Base-by-base conservation (phyloP, 2,113 vertebrate species). In the Scartelaos histophorus region DNA sequence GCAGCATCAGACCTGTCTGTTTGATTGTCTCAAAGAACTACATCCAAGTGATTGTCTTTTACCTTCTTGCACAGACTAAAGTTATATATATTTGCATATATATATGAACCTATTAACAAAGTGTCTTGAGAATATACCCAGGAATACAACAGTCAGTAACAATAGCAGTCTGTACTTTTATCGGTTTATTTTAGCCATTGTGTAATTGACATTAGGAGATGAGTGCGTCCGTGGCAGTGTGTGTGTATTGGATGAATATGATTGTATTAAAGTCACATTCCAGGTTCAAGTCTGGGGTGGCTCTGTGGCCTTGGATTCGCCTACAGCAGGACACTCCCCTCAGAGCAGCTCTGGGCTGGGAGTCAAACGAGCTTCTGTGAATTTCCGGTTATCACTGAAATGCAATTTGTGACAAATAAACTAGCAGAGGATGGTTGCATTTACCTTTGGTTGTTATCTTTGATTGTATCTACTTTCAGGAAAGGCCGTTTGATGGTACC, bases 41-140 rank as follows among this genome's bases (percentile, higher is more conserved):
- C 82, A 87, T 91, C 85, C 82, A 87, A 91, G 84, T 91, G 91
- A 93, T 90, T 93, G 91, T 93, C 90, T 92, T 89, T 90, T 89
- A 93, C 84, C 88, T 92, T 79, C 88, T 93, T 93, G 92, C 94
- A 94, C 90, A 94, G 91, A 91, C 88, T 91, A 89, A 91, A 92
- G 87, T 91, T 87, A 84, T 75, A 84, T 75, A 88, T 80, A 79
- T 85, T 88, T 90, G 90, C 87, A 74, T 69, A 89, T 87, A 89
- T 87, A 88, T 85, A 90, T 88, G 83, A 89, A 89, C 82, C 78
- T 91, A 92, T 93, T 91, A 93, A 92, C 92, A 90, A 91, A 93
- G 92, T 92, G 92, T 93, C 91, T 93, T 92, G 89, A 92, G 82
- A 87, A 83, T 93, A 89, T 92, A 91, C 89, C 89, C 90, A 92